These are phyloP conservation scores for Promerops cafer DNA, from an alignment of 2,113 vertebrate genomes.

Conservation along the genomic window DNA sequence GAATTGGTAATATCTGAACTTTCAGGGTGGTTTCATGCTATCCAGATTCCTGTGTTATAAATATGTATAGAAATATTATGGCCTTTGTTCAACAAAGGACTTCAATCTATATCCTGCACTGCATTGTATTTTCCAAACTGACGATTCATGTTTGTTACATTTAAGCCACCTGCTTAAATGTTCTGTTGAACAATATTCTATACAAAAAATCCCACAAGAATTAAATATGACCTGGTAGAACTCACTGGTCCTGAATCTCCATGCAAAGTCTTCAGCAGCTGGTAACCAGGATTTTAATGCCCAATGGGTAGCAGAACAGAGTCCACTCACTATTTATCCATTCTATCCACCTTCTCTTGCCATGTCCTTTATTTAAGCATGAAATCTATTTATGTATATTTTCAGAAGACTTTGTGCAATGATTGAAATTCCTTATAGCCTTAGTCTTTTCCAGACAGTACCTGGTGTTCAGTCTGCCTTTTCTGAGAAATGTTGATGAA, in stretches of 20 bases:
- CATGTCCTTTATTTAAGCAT: background rate
- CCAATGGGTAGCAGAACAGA: background rate
- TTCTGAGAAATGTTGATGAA: background rate
- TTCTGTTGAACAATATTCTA: background rate
- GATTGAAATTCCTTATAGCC: background rate
- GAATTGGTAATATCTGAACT: background rate
- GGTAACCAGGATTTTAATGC: background rate
- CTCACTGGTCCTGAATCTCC: background rate
- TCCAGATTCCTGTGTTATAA: background rate
- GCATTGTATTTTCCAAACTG: background rate
- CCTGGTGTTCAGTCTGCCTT: background rate
- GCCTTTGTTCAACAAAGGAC: background rate
- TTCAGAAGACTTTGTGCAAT: background rate
- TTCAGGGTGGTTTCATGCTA: background rate
- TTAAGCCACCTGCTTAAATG: background rate
- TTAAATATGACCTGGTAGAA: background rate
- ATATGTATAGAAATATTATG: background rate
- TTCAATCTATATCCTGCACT: background rate
- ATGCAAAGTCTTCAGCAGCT: background rate
- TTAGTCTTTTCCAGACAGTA: background rate
- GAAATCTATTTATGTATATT: background rate
- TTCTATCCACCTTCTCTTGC: background rate
- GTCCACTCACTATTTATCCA: background rate
- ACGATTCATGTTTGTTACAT: background rate
- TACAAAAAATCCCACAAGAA: background rate